Percentiles rank a stretch among this genome's conserved stretches.
Evolutionary conservation across 2,797 vertebrate species (phyloP).

Genomic region (Paramormyrops hopkinsi): DNA sequence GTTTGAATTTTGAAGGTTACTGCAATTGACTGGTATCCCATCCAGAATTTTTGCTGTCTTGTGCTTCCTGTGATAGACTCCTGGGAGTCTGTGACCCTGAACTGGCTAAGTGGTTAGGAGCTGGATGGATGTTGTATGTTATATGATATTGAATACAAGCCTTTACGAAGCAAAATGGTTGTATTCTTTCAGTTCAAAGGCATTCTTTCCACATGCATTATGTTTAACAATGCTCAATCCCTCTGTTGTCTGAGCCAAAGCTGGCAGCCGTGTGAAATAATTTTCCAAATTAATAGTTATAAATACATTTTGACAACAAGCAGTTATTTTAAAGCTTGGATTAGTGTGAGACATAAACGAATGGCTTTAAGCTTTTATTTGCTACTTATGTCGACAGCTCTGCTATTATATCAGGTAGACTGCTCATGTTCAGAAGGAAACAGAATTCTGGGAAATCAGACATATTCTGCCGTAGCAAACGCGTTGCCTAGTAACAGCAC

Average conservation of each 20-base stretch:
- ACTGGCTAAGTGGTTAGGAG: neutral
- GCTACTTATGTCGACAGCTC: neutral
- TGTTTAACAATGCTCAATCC: neutral
- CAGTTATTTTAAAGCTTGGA: neutral
- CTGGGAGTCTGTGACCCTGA: neutral
- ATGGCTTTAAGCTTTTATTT: neutral
- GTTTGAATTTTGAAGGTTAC: neutral
- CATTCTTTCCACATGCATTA: neutral
- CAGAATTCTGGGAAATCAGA: conserved; percentile 13
- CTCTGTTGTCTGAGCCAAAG: neutral
- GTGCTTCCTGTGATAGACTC: neutral
- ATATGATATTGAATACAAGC: conserved; percentile 6
- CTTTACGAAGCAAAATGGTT: neutral
- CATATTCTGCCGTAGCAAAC: neutral
- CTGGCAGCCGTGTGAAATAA: neutral
- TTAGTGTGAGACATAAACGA: neutral
- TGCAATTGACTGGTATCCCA: neutral
- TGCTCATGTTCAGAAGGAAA: neutral
- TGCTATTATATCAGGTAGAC: neutral
- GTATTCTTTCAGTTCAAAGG: neutral
- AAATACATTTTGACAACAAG: neutral
- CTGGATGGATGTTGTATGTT: neutral
- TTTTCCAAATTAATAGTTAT: neutral
- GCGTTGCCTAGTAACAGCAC: conserved; percentile 26
- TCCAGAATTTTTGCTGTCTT: neutral